A percentile compares a stretch with the other conserved stretches of the same genome.
Conservation (phyloP, 2,797 vertebrate species). For the Streptopelia turtur region DNA sequence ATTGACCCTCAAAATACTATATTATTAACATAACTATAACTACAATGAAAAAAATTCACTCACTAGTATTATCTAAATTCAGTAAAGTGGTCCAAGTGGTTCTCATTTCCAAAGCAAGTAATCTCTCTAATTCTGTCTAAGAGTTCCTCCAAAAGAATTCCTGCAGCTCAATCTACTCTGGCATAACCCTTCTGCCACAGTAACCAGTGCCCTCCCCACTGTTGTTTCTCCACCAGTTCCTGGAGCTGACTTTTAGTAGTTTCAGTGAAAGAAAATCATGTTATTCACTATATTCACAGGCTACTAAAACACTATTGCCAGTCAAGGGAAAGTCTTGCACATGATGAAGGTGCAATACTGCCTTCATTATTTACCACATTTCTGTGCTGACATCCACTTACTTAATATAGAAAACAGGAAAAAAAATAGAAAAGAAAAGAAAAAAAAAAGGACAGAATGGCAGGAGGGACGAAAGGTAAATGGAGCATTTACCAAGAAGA, state of each 20-base stretch:
- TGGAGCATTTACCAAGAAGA: background rate
- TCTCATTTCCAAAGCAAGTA: background rate
- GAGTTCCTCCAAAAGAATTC: background rate
- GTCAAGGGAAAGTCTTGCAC: background rate
- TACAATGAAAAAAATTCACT: background rate
- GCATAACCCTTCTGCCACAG: background rate
- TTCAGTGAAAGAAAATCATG: background rate
- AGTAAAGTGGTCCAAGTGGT: background rate
- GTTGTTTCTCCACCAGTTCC: background rate
- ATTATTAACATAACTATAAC: background rate
- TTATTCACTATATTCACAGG: background rate
- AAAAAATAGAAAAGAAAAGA: background rate
- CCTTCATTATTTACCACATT: background rate
- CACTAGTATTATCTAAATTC: background rate
- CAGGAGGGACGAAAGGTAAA: background rate
- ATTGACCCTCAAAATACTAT: background rate
- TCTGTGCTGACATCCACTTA: background rate
- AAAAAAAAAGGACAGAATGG: fast-evolving
- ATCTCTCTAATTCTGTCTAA: background rate
- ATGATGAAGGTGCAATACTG: background rate
- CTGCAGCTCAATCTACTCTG: background rate
- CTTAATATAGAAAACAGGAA: fast-evolving
- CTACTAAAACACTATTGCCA: background rate
- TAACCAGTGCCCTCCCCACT: fast-evolving
- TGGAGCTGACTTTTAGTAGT: background rate